A percentile compares a stretch with the other conserved stretches of the same genome.
phyloP scores from a whole-genome alignment of 2,113 vertebrate species.

The Platichthys flesus region DNA sequence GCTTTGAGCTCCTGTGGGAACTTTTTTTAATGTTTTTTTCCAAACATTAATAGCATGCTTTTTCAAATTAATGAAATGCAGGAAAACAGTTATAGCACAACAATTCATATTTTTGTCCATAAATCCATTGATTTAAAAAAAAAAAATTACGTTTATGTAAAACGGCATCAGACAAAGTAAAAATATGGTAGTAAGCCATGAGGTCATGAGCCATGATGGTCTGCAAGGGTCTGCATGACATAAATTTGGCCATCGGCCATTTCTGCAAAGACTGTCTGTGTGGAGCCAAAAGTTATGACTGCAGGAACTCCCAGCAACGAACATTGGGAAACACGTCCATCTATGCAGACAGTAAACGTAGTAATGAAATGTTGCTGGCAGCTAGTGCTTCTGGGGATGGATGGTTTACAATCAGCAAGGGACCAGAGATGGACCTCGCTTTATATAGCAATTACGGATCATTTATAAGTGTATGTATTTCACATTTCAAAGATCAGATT shows the following conservation, averaged over 20 bases:
- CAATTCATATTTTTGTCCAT: neutral
- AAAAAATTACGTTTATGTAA: no score
- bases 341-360: neutral
- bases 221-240: no score
- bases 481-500: neutral
- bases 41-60: neutral
- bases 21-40: neutral
- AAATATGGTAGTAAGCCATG: no score
- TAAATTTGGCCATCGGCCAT: neutral
- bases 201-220: no score
- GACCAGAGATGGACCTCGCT: neutral
- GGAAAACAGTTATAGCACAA: neutral
- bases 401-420: constrained; percentile 11
- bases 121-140: no score
- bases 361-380: constrained; percentile 1
- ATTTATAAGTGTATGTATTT: constrained; percentile 7
- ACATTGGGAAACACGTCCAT: neutral
- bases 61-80: neutral
- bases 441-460: constrained; percentile 3
- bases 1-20: neutral
- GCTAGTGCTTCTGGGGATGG: neutral
- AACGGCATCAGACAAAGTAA: no score
- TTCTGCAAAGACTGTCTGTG: neutral
- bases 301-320: neutral
- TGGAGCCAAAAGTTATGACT: neutral